phyloP scores from a whole-genome alignment of 2,113 vertebrate genomes.

The Formicarius rufipectus region DNA sequence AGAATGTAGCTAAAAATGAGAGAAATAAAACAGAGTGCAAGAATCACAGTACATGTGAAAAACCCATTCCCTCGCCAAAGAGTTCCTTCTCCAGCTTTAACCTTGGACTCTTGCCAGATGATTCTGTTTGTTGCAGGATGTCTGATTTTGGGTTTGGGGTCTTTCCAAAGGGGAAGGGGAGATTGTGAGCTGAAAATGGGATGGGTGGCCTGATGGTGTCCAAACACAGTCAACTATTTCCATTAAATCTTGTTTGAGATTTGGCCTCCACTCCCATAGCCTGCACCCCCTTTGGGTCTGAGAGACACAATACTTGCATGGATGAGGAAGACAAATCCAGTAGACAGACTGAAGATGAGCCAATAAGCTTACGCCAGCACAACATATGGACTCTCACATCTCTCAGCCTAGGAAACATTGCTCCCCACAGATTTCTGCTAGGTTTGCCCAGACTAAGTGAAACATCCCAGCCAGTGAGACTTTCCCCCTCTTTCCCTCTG shows the following conservation, averaged over 20 bases:
- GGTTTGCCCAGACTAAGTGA: neutral
- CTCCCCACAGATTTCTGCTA: constrained; percentile 9
- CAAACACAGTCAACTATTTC: neutral
- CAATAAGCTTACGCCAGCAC: neutral
- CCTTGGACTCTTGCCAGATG: neutral
- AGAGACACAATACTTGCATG: neutral
- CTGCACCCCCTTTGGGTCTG: neutral
- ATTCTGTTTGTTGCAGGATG: neutral
- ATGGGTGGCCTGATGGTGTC: neutral
- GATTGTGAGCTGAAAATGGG: neutral
- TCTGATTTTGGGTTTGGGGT: constrained; percentile 22
- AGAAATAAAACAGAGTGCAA: neutral
- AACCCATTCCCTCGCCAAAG: neutral
- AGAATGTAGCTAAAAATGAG: neutral
- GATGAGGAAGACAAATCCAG: neutral
- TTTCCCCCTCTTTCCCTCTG: neutral
- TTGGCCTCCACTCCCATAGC: constrained; percentile 14
- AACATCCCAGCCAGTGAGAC: neutral
- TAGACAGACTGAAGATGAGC: neutral
- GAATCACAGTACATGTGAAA: neutral
- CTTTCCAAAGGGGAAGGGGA: neutral
- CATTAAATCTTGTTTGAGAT: neutral
- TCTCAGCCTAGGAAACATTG: constrained; percentile 5
- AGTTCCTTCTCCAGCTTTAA: neutral
- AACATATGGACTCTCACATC: constrained; percentile 39